phyloP scores from a whole-genome alignment of 2,113 vertebrate genomes.

The Calypte anna region DNA sequence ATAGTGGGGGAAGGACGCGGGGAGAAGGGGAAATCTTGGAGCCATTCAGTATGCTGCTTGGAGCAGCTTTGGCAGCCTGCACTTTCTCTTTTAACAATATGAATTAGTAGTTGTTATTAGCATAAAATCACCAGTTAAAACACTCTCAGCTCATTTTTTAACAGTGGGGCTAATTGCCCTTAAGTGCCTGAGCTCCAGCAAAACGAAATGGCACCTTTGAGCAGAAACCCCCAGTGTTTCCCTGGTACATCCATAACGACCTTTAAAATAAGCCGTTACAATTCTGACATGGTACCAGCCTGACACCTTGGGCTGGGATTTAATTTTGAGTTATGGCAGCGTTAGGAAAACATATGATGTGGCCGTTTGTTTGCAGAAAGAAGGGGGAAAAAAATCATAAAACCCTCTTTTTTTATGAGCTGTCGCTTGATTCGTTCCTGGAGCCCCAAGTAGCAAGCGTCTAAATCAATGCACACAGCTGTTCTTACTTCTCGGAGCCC shows the following conservation, averaged over 20 bases:
- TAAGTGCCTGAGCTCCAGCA: slow-evolving; percentile 64
- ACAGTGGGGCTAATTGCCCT: slow-evolving; percentile 73
- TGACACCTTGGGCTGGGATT: slow-evolving; percentile 90
- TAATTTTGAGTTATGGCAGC: slow-evolving; percentile 88
- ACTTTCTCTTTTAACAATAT: slow-evolving; percentile 57
- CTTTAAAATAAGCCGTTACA: slow-evolving; percentile 85
- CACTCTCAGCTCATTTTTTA: slow-evolving; percentile 72
- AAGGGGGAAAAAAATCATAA: slow-evolving; percentile 82
- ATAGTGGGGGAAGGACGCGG: neutral
- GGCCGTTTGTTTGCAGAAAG: slow-evolving; percentile 94
- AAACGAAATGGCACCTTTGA: slow-evolving; percentile 72
- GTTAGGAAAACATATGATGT: slow-evolving; percentile 96
- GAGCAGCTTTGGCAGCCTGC: slow-evolving; percentile 10
- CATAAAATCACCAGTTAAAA: slow-evolving; percentile 73
- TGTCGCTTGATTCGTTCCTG: slow-evolving; percentile 97
- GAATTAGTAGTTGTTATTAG: slow-evolving; percentile 65
- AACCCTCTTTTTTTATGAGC: slow-evolving; percentile 92
- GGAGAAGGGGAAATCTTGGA: neutral
- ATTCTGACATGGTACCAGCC: slow-evolving; percentile 85
- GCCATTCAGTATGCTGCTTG: neutral
- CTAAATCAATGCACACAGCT: slow-evolving; percentile 98
- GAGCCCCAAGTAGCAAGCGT: slow-evolving; percentile 86
- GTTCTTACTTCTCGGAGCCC: slow-evolving; percentile 91
- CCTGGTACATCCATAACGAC: slow-evolving; percentile 71
- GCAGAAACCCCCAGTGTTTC: slow-evolving; percentile 48